Evolutionary conservation across 2,797 vertebrate genomes (phyloP), one percentile per base, ranked within the genome.

Genomic region (Loris lydekkerianus): DNA sequence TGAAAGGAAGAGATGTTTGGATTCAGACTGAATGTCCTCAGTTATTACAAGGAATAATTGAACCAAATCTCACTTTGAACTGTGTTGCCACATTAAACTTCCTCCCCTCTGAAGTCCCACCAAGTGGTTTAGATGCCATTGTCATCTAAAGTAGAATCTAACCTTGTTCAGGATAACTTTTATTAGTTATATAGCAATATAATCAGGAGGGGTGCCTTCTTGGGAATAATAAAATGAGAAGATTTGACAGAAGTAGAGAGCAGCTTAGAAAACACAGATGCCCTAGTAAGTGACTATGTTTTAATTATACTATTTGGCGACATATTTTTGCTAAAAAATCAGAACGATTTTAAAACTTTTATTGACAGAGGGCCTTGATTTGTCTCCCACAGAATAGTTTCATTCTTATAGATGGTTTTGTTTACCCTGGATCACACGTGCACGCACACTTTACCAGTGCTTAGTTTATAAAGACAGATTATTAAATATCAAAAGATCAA

Each of bases 401-500:
- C 43, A 85, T 91, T 92, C 53, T 88, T 92, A 20, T 56, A 43
- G 63, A 58, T 69, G 49, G 4, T 49, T 95, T 93, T 63, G 13
- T 23, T 80, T 89, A 23, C 8, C n/a, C 31, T 85, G 75, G 9
- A 63, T 94, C 40, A 83, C 0, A 75, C 11, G 31, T 46, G 67
- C 18, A 61, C 27, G 10, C 34, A 49, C n/a, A 18, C 49, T 89
- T 90, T 46, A 31, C n/a, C 89, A 73, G 49, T 88, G 67, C 27
- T 92, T 1, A 46, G 4, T 91, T 93, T 86, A 0, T 81, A n/a
- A 91, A 34, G 25, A 81, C 7, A 76, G 49, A 63, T 87, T 63
- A 70, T 90, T 91, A 95, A 87, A 78, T 91, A 96, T 40, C 46
- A 94, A 93, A 95, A 73, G 58, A 73, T 93, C 49, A 92, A 72